Percentiles rank a stretch among this genome's conserved stretches.
phyloP scores from a whole-genome alignment of 1,140 invertebrate genomes.

The Metaphire vulgaris region DNA sequence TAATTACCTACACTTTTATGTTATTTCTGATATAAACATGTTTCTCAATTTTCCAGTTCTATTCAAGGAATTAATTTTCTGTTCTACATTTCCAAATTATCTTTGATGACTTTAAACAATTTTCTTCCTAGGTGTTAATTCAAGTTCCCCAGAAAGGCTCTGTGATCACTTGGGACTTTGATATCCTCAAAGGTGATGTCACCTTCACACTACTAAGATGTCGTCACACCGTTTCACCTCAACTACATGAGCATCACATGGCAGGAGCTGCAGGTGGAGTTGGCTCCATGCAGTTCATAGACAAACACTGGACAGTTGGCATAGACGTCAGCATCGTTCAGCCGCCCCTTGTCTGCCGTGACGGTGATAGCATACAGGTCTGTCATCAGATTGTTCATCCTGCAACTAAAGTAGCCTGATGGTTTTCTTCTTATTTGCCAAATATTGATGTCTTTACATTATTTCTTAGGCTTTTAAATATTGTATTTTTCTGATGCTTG shows the following conservation, averaged over 20 bases:
- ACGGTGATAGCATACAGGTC: constrained; percentile 89
- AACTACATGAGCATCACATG: constrained; percentile 45
- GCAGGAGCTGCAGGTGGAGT: constrained; percentile 43
- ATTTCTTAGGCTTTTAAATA: no score
- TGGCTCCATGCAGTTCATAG: constrained; percentile 55
- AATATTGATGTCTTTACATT: no score
- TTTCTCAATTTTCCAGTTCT: no score
- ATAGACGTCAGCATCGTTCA: constrained; percentile 73
- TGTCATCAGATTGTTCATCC: constrained; percentile 14
- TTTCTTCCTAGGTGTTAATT: constrained; percentile 63
- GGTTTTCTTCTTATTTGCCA: constrained; percentile 1
- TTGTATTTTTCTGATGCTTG: no score
- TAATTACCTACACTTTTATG: no score
- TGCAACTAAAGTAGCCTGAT: not conserved
- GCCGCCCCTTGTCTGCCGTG: constrained; percentile 71
- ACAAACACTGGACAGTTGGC: constrained; percentile 71
- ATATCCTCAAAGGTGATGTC: constrained; percentile 82
- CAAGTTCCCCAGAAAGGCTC: constrained; percentile 74
- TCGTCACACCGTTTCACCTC: constrained; percentile 50
- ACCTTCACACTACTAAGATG: constrained; percentile 76
- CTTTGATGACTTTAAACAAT: no score
- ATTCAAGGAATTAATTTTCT: no score
- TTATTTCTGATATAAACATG: no score
- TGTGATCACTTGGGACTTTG: constrained; percentile 94
- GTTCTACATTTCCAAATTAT: no score